Conservation (phyloP, 2,888 invertebrate species). For the Erebia epiphron region DNA sequence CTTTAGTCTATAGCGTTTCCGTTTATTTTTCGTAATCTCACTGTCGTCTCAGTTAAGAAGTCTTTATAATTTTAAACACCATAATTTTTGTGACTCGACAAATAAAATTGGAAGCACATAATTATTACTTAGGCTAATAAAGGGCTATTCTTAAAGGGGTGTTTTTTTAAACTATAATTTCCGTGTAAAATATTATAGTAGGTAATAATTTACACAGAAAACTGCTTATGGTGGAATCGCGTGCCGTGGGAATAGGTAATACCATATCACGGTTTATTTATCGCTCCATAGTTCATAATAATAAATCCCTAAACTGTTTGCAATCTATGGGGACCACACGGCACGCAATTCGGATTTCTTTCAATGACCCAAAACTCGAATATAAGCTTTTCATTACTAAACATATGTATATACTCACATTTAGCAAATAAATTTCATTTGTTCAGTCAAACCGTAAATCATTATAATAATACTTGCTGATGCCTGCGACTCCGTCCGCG, state of each 20-base stretch:
- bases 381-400: too few relatives aligned
- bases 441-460: too few relatives aligned
- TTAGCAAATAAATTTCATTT: too few relatives aligned
- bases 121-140: neutral
- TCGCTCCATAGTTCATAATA: neutral
- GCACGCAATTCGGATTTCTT: slow-evolving; percentile 4
- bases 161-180: neutral
- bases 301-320: slow-evolving; percentile 23
- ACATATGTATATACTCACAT: too few relatives aligned
- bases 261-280: slow-evolving; percentile 20
- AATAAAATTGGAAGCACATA: too few relatives aligned
- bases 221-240: slow-evolving; percentile 20
- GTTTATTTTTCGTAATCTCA: neutral
- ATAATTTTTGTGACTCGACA: too few relatives aligned
- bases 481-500: too few relatives aligned
- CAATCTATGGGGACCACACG: slow-evolving; percentile 2
- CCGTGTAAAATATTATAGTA: slow-evolving; percentile 12
- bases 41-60: too few relatives aligned
- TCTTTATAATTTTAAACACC: too few relatives aligned
- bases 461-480: too few relatives aligned
- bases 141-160: too few relatives aligned
- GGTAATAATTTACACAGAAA: slow-evolving; percentile 1
- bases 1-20: neutral
- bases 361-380: neutral
- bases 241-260: neutral